These are phyloP conservation scores for Tubulanus polymorphus DNA, from an alignment of 2,888 invertebrate species.

Conservation along the genomic window DNA sequence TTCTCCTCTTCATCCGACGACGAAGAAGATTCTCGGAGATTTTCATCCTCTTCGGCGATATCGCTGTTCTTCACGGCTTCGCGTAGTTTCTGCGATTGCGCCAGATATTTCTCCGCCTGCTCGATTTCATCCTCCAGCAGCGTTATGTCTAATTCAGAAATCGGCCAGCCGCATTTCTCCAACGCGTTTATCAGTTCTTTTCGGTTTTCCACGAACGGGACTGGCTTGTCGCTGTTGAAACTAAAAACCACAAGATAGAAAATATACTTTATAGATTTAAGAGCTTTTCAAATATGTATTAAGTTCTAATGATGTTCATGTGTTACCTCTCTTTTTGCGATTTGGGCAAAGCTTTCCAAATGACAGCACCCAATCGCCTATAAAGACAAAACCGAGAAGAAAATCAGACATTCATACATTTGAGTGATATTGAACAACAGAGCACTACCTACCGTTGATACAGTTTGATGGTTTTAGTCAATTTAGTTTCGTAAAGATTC, in stretches of 20 bases:
- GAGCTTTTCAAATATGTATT: background rate
- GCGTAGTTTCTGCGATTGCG: slow-evolving; percentile 39
- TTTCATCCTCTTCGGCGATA: background rate
- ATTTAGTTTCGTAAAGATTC: slow-evolving; percentile 35
- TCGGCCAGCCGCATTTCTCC: slow-evolving; percentile 38
- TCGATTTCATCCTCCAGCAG: slow-evolving; percentile 44
- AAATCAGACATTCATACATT: background rate
- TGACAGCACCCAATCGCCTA: slow-evolving; percentile 39
- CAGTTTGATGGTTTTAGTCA: slow-evolving; percentile 32
- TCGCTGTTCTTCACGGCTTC: slow-evolving; percentile 7
- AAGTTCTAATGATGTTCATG: background rate
- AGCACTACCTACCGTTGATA: too few relatives aligned
- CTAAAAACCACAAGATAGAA: slow-evolving; percentile 17
- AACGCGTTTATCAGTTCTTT: slow-evolving; percentile 31
- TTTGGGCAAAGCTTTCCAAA: slow-evolving; percentile 41
- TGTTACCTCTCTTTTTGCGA: slow-evolving; percentile 33
- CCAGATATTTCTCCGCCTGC: slow-evolving; percentile 35
- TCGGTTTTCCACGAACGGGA: slow-evolving; percentile 36
- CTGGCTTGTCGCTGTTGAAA: slow-evolving; percentile 30
- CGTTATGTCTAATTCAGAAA: slow-evolving; percentile 35
- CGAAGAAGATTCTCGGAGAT: background rate
- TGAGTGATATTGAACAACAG: too few relatives aligned
- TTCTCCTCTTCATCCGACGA: background rate
- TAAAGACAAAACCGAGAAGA: slow-evolving; percentile 14
- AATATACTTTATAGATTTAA: slow-evolving; percentile 4